Evolutionary conservation across 2,113 vertebrate species (phyloP).

Genomic region (Pachypanchax playfairii): DNA sequence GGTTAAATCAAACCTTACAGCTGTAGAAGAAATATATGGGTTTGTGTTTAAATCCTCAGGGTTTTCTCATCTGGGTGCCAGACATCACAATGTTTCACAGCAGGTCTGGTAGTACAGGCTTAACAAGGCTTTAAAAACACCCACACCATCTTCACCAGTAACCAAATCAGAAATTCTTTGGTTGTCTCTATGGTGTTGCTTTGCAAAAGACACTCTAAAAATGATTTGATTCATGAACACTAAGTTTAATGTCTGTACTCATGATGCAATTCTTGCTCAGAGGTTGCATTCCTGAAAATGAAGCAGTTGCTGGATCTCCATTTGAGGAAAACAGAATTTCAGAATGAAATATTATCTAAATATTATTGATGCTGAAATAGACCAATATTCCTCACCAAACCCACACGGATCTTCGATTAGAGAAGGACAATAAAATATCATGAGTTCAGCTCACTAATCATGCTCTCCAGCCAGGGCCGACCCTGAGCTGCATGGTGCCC

Average conservation of each 20-base stretch:
- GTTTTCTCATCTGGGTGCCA: constrained; percentile 34
- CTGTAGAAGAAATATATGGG: constrained; percentile 17
- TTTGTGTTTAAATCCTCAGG: constrained; percentile 27
- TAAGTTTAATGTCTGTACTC: constrained; percentile 32
- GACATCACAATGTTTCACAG: constrained; percentile 27
- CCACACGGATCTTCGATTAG: too few relatives aligned
- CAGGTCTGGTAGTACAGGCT: constrained; percentile 20
- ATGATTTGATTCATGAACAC: constrained; percentile 41
- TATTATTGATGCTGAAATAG: too few relatives aligned
- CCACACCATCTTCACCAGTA: constrained; percentile 32
- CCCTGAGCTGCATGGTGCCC: too few relatives aligned
- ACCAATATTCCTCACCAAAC: too few relatives aligned
- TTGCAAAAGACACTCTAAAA: constrained; percentile 28
- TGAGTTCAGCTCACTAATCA: too few relatives aligned
- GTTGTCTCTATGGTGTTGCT: constrained; percentile 33
- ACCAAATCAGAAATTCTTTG: constrained; percentile 34
- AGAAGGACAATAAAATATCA: too few relatives aligned
- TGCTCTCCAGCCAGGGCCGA: too few relatives aligned
- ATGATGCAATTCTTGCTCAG: constrained; percentile 56
- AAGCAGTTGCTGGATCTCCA: constrained; percentile 32
- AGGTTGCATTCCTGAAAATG: constrained; percentile 24
- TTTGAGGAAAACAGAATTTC: constrained; percentile 23
- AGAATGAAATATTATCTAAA: constrained; percentile 19
- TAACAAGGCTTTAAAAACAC: constrained; percentile 46
- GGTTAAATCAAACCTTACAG: constrained; percentile 20